Conservation (phyloP, 2,113 vertebrate genomes). For the Pampusana beccarii region DNA sequence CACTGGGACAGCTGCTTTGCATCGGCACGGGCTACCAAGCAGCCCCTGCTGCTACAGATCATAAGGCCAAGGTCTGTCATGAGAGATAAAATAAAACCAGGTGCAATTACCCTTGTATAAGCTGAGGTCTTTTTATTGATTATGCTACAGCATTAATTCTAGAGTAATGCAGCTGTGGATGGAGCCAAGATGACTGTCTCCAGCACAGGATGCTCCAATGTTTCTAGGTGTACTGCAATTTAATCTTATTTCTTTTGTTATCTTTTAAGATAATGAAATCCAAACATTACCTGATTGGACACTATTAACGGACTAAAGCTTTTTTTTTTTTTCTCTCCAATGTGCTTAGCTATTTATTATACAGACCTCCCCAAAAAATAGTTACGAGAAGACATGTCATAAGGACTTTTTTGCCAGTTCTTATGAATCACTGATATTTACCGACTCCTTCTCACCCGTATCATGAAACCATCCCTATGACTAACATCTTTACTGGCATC, state of each 20-base stretch:
- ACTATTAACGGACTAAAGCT: neutral
- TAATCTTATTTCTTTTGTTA: neutral
- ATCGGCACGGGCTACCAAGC: neutral
- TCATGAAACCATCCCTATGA: neutral
- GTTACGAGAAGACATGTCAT: neutral
- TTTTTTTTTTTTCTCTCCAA: neutral
- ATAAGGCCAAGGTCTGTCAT: neutral
- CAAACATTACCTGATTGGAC: neutral
- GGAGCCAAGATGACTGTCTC: slow-evolving; percentile 44
- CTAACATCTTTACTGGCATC: slow-evolving; percentile 22
- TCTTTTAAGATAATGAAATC: neutral
- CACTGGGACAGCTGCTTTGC: accelerated
- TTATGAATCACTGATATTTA: neutral
- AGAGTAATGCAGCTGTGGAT: neutral
- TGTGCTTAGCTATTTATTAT: neutral
- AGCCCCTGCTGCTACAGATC: neutral
- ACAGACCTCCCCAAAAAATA: neutral
- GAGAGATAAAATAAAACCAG: neutral
- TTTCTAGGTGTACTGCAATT: neutral
- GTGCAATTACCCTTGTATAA: neutral
- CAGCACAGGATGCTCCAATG: accelerated
- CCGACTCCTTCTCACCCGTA: neutral
- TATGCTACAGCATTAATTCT: neutral
- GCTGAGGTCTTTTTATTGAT: neutral
- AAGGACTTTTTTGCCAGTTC: neutral